These are phyloP conservation scores for Takifugu ocellatus DNA, from an alignment of 2,797 vertebrate species.

Conservation along the genomic window DNA sequence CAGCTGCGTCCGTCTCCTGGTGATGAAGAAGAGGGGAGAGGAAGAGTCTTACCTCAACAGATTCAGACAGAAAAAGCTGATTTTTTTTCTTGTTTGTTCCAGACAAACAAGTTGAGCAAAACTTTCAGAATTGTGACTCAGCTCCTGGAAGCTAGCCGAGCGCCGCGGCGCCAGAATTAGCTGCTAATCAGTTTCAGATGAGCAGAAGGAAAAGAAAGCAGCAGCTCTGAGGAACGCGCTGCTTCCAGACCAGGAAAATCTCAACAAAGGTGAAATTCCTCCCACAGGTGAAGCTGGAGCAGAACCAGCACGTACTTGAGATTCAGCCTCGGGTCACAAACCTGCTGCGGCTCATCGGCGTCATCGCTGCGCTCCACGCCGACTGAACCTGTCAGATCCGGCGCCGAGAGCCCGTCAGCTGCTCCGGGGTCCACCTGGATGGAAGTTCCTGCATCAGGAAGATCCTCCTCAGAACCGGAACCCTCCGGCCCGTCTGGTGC, in stretches of 20 bases:
- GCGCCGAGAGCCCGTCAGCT: conserved; percentile 20
- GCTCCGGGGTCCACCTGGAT: background rate
- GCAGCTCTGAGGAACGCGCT: background rate
- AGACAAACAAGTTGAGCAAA: too few species aligned
- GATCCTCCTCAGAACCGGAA: conserved; percentile 5
- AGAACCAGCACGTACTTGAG: conserved; percentile 4
- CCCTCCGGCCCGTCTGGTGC: conserved; percentile 6
- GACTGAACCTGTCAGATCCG: background rate
- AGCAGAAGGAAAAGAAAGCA: conserved; percentile 8
- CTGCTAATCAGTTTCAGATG: conserved; percentile 41
- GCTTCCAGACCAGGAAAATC: background rate
- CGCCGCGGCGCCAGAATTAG: background rate
- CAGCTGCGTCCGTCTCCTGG: conserved; percentile 28
- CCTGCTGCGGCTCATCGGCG: conserved; percentile 28
- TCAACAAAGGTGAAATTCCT: background rate
- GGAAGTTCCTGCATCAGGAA: background rate
- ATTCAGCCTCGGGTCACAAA: conserved; percentile 29
- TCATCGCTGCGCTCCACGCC: background rate
- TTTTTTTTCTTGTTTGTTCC: too few species aligned
- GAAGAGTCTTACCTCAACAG: background rate
- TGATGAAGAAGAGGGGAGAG: background rate
- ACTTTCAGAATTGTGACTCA: too few species aligned
- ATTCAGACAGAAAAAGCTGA: too few species aligned
- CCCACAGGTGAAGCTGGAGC: too few species aligned
- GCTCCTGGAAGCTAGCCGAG: background rate